Base-by-base conservation (phyloP, 2,113 vertebrate species). In the Atractosteus spatula region DNA sequence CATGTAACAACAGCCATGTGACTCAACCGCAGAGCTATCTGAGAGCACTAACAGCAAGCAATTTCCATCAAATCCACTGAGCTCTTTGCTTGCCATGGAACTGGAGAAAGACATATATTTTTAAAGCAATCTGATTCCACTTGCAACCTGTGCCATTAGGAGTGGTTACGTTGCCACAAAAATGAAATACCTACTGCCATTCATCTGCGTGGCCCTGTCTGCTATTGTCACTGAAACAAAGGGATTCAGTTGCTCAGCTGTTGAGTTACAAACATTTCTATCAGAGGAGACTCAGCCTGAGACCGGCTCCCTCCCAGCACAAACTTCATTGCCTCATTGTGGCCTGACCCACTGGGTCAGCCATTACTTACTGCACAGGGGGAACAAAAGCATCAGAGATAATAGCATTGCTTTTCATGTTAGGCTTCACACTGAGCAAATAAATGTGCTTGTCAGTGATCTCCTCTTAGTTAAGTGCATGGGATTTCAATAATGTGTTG, bases 161-260 rank as follows among this genome's bases (percentile, higher is more conserved):
- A 59, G 57, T 13, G 6, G 57, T 59, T 59, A n/a, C 57, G 3
- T n/a, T 59, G 57, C 4, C 2, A 59, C 57, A n/a, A 59, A 59
- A 59, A 59, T 59, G n/a, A 59, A 59, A 59, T 59, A 59, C 3
- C 57, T 59, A 6, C 4, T 59, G 11, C 57, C 14, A 13, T 6
- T 14, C n/a, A 13, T 59, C 57, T 6, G 14, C 13, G 14, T 5
- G 5, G 57, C 10, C 57, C 57, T 59, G 57, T 59, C 57, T 59
- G 57, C 5, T 59, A n/a, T 83, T 77, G 81, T 79, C 75, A 57
- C 70, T 77, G 75, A 83, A 81, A 79, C 79, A 83, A 79, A 79
- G 78, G 74, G 66, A 69, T 71, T n/a, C 51, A 8, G 45, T 67
- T 43, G 14, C 63, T 59, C 11, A 12, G 45, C 76, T 75, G 71